These are phyloP conservation scores for Dysidea cf. avara DNA, from an alignment of 37 sponge, comb jelly and placozoan species.

Conservation along the genomic window DNA sequence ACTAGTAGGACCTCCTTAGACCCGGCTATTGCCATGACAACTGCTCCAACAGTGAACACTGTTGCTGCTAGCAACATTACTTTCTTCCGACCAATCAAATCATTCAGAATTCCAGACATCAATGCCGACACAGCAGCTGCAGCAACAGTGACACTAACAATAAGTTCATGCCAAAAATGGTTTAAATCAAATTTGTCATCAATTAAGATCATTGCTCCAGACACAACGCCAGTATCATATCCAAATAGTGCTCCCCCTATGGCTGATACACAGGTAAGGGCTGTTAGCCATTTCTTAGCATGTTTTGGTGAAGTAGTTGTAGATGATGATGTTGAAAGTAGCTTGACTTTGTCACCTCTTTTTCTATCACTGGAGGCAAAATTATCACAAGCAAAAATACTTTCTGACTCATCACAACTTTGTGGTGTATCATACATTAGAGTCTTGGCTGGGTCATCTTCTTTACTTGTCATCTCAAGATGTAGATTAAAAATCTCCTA, in stretches of 20 bases:
- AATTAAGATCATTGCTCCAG: constrained; percentile 83
- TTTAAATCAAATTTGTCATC: constrained; percentile 35
- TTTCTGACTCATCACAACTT: no score
- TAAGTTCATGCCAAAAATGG: constrained; percentile 57
- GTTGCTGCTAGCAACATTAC: constrained; percentile 66
- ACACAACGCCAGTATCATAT: constrained; percentile 94
- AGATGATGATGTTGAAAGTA: no score
- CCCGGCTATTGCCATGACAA: constrained; percentile 56
- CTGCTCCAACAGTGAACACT: constrained; percentile 85
- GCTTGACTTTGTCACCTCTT: no score
- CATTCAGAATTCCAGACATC: constrained; percentile 51
- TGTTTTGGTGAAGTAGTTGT: no score
- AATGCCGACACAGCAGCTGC: constrained; percentile 79
- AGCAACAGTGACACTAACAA: constrained; percentile 79
- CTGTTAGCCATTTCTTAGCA: no score
- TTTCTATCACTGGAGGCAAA: no score
- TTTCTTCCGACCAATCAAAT: constrained; percentile 69
- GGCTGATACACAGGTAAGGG: no score
- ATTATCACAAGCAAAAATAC: no score
- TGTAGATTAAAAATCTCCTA: no score
- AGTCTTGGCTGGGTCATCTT: no score
- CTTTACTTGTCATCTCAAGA: no score
- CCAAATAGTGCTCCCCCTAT: constrained; percentile 92
- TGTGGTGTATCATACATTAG: no score
- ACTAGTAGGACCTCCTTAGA: constrained; percentile 54